Evolutionary conservation across 2,113 vertebrate genomes (phyloP).

Genomic region (Hydrochoerus hydrochaeris): DNA sequence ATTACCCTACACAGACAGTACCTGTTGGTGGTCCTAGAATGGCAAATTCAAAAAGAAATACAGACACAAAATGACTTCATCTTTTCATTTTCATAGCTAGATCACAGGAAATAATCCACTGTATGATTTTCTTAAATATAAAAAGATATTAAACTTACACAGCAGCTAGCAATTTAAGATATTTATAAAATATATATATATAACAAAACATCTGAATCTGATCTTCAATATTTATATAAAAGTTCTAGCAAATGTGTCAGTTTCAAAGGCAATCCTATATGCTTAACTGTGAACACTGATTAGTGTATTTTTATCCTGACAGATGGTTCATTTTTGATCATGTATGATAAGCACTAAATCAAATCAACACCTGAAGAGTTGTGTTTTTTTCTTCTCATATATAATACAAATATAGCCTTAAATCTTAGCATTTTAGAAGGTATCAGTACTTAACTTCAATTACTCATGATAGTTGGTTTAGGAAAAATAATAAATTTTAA

Average conservation of each 20-base stretch:
- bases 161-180: background rate
- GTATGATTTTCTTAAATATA: background rate
- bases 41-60: conserved; percentile 28
- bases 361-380: background rate
- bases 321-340: background rate
- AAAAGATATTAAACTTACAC: background rate
- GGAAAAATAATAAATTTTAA: background rate
- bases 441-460: background rate
- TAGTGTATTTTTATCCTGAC: background rate
- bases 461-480: background rate
- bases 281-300: background rate
- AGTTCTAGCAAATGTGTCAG: background rate
- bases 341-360: conserved; percentile 3
- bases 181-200: background rate
- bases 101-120: background rate
- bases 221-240: conserved; percentile 22
- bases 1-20: background rate
- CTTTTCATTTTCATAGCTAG: background rate
- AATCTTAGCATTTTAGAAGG: background rate
- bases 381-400: background rate
- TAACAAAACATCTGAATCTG: background rate
- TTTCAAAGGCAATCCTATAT: background rate
- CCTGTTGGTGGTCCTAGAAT: background rate
- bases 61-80: background rate
- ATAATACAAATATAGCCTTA: background rate